A percentile compares a stretch with the other conserved stretches of the same genome.
These are phyloP conservation scores for Athetis lepigone DNA, from an alignment of 2,888 invertebrate genomes.

Conservation along the genomic window DNA sequence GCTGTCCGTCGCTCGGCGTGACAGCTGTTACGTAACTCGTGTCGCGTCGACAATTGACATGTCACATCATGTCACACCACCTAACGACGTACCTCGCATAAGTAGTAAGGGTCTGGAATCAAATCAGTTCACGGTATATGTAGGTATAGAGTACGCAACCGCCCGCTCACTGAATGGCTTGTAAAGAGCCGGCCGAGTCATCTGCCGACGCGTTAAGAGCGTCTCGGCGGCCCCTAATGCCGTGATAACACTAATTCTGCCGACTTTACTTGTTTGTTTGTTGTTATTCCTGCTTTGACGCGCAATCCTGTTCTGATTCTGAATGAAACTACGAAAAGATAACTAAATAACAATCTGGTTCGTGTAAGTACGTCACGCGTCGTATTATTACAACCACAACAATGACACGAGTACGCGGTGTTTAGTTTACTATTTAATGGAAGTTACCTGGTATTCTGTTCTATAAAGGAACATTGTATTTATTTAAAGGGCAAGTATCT, in stretches of 20 bases:
- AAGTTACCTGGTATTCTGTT: background rate
- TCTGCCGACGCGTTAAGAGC: slow-evolving; percentile 30
- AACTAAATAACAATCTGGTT: too few relatives aligned
- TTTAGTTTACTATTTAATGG: background rate
- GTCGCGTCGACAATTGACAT: too few relatives aligned
- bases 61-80: too few relatives aligned
- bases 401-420: background rate
- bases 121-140: background rate
- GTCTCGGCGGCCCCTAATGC: slow-evolving; percentile 27
- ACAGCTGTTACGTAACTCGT: background rate
- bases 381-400: background rate
- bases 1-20: background rate
- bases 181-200: slow-evolving; percentile 32
- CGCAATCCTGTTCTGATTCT: too few relatives aligned
- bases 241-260: slow-evolving; percentile 47
- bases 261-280: slow-evolving; percentile 49
- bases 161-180: slow-evolving; percentile 21
- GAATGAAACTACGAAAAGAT: slow-evolving; percentile 9
- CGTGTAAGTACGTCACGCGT: too few relatives aligned
- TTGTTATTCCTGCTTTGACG: slow-evolving; percentile 25
- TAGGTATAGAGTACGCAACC: slow-evolving; percentile 7
- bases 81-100: slow-evolving; percentile 10
- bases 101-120: slow-evolving; percentile 12
- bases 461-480: background rate
- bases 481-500: background rate